Percentiles rank a stretch among this genome's conserved stretches.
Evolutionary conservation across 2,113 vertebrate species (phyloP).

Genomic region (Triplophysa tibetana): DNA sequence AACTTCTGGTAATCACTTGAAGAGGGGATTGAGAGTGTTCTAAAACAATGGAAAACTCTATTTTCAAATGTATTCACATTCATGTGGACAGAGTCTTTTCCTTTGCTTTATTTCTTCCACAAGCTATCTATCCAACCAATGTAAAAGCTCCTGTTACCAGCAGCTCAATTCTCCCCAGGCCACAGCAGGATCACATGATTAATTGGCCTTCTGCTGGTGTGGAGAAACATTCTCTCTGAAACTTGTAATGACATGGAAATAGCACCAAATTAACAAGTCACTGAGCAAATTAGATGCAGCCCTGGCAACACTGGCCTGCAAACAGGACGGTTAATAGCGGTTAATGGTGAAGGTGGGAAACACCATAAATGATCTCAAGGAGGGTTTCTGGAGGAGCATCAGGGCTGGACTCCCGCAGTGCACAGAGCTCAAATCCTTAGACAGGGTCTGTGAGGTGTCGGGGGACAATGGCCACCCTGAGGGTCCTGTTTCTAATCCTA

Average conservation of each 20-base stretch:
- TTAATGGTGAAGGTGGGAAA: background rate
- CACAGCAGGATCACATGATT: conserved; percentile 28
- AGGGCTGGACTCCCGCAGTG: conserved; percentile 52
- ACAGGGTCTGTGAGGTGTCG: background rate
- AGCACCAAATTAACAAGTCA: conserved; percentile 35
- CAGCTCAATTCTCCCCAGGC: conserved; percentile 22
- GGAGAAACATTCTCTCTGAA: conserved; percentile 29
- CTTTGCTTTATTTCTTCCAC: background rate
- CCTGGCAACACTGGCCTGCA: conserved; percentile 6
- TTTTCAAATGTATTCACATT: too few relatives aligned
- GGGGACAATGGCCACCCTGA: background rate
- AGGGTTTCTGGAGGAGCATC: background rate
- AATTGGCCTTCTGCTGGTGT: conserved; percentile 28
- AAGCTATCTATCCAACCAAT: background rate
- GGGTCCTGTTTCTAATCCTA: conserved; percentile 15
- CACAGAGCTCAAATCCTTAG: conserved; percentile 59
- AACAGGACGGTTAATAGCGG: background rate
- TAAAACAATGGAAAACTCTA: too few relatives aligned
- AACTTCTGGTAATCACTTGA: too few relatives aligned
- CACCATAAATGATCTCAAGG: background rate
- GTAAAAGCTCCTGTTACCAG: background rate
- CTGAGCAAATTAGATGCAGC: conserved; percentile 35
- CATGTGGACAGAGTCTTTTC: background rate
- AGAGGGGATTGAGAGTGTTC: too few relatives aligned
- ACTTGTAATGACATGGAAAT: conserved; percentile 26